phyloP scores from a whole-genome alignment of 2,797 vertebrate species.

The Cynopterus sphinx region DNA sequence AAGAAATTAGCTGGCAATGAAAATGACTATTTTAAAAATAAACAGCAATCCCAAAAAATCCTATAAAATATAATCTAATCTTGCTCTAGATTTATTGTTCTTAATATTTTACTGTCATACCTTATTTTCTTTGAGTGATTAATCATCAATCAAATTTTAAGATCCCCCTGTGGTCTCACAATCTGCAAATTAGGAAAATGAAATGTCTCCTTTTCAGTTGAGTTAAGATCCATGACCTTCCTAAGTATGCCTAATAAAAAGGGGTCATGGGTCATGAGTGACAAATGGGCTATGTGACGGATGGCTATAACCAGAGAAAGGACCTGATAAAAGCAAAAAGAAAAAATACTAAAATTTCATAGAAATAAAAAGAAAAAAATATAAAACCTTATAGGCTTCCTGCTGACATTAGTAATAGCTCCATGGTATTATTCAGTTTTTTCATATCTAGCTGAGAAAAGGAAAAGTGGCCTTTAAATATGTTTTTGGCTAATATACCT shows the following conservation, averaged over 20 bases:
- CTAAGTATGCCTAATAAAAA: conserved; percentile 70
- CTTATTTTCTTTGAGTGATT: conserved; percentile 57
- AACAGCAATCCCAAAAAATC: conserved; percentile 32
- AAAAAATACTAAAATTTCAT: neutral
- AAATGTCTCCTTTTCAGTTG: conserved; percentile 61
- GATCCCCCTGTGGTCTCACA: conserved; percentile 61
- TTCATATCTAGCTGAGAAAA: neutral
- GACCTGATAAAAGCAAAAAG: conserved; percentile 27
- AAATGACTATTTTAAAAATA: conserved; percentile 43
- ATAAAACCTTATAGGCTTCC: neutral
- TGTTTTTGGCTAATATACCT: neutral
- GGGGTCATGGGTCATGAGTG: conserved; percentile 66
- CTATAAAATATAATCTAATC: conserved; percentile 21
- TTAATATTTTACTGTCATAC: conserved; percentile 56
- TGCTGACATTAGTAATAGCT: neutral
- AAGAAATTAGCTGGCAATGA: conserved; percentile 38
- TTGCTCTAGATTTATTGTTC: conserved; percentile 16
- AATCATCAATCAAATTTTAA: conserved; percentile 66
- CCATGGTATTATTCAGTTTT: neutral
- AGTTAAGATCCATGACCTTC: conserved; percentile 69
- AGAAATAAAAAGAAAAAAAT: conserved; percentile 21
- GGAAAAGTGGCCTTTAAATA: neutral
- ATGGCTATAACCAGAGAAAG: conserved; percentile 53
- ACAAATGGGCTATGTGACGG: conserved; percentile 67
- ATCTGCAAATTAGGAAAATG: conserved; percentile 74